Evolutionary conservation across 2,113 vertebrate genomes (phyloP), one percentile per base, ranked within the genome.

Genomic region (Sardina pilchardus): DNA sequence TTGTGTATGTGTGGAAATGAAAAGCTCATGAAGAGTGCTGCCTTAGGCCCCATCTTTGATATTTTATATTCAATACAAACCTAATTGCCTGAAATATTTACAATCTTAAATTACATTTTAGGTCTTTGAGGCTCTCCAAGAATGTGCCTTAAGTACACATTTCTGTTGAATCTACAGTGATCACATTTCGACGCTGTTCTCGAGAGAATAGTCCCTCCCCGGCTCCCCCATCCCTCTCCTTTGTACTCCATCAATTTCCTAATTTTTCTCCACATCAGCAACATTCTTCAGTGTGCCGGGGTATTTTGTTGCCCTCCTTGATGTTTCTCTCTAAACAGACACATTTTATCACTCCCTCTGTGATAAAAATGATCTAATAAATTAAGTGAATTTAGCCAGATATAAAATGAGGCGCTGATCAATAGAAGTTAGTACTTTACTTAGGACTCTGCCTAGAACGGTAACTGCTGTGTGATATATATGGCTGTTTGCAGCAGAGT

Each of bases 21-120:
- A 86, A 87, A 47, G 59, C 75, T 59, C 63, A 81, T 85, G 39
- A 75, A 89, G 81, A 81, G 63, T 43, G 63, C 24, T 87, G 85
- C 88, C 86, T 88, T 71, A 85, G 85, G 87, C 71, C 89, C 82
- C 48, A 84, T 87, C 86, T 87, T 91, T 90, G 81, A 89, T 90
- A 89, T 91, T 90, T 90, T 85, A 90, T 88, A 88, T 90, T 88
- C 81, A 88, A 81, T 84, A 81, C 85, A 85, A 88, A 86, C 87
- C 85, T 85, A 90, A 90, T 91, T 90, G 87, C 85, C 86, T 63
- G 4, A 82, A 89, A 87, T 87, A 84, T 90, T 92, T 89, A 90
- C 84, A 88, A 19, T 83, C 85, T 87, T 90, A 90, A 67, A 92
- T 90, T 89, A 91, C 9, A 88, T 88, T 87, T 89, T 86, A 88